Evolutionary conservation across 2,888 invertebrate genomes (phyloP), one percentile per base, ranked within the genome.

Genomic region (Campoletis raptor): DNA sequence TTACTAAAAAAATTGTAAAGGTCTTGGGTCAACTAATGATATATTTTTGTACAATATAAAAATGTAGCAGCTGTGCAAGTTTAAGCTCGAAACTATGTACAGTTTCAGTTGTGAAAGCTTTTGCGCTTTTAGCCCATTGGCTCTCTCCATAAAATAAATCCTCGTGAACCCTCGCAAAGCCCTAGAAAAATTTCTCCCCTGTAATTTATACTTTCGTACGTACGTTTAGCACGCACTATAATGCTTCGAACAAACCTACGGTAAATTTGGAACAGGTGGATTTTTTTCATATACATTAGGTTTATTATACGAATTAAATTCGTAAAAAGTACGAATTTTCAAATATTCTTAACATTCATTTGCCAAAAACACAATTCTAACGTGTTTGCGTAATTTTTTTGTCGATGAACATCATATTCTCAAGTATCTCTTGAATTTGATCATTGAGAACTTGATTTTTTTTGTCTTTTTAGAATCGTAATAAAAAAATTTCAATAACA

Each of bases 101-200:
- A 30, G 30, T 61, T 66, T 12, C 30, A 30, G 24, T 42, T 54
- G 82, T 61, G 64, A 79, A 82, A 80, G 61, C 78, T 79, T 76
- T 52, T 15, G 30, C 42, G 24, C 78, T 42, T 40, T 57, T 76
- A 54, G 66, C 42, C 36, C 52, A 79, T 67, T 74, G 57, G 45
- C 61, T 66, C 77, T 77, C 77, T 57, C 61, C 30, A 42, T 76
- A 79, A 85, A 74, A 82, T 82, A 79, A 83, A 85, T 79, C 82
- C 85, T 76, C 82, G 69, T 52, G 61, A 57, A 79, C 78, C 82
- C 82, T 79, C 85, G 82, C n/a, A 85, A 82, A 85, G 82, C 85
- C 85, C 61, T 85, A 85, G 78, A 79, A 85, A 81, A 74, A 69
- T 82, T 48, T 67, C 66, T 74, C 82, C 73, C 64, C 40, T 74